These are phyloP conservation scores for Hippocampus comes DNA, from an alignment of 2,113 vertebrate species.

Conservation along the genomic window DNA sequence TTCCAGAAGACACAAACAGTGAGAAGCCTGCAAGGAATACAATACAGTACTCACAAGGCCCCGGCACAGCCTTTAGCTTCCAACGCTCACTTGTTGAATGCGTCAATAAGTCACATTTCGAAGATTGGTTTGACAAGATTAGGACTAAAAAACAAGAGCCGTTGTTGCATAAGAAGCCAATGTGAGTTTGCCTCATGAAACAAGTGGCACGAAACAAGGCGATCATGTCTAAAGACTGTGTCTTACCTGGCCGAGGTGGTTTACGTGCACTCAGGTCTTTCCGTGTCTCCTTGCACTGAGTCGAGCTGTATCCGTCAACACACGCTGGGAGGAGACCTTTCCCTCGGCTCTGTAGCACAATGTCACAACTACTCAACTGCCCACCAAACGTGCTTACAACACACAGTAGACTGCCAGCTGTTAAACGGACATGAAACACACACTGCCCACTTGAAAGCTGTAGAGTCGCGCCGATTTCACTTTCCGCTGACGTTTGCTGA, in stretches of 20 bases:
- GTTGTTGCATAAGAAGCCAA: constrained; percentile 22
- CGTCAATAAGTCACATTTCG: background rate
- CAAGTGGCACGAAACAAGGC: constrained; percentile 29
- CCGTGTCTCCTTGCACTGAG: constrained; percentile 39
- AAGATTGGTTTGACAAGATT: background rate
- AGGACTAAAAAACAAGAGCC: background rate
- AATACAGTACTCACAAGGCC: constrained; percentile 31
- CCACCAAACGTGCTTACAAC: constrained; percentile 37
- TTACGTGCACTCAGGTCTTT: constrained; percentile 22
- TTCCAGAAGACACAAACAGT: constrained; percentile 36
- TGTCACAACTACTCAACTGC: constrained; percentile 33
- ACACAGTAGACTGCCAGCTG: constrained; percentile 4
- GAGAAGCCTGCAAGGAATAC: constrained; percentile 40
- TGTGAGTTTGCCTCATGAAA: constrained; percentile 15
- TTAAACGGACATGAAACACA: constrained; percentile 2
- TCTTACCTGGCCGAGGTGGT: constrained; percentile 59
- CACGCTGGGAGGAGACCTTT: constrained; percentile 61
- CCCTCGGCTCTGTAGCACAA: constrained; percentile 38
- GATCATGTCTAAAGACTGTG: background rate
- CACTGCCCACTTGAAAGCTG: constrained; percentile 18
- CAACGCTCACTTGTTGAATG: constrained; percentile 51
- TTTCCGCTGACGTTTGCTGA: constrained; percentile 12
- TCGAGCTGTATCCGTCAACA: constrained; percentile 61
- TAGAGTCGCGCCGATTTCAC: constrained; percentile 11
- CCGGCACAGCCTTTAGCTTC: constrained; percentile 11